These are phyloP conservation scores for Apogon talboti DNA, from an alignment of 2,797 vertebrate genomes.

Conservation along the genomic window DNA sequence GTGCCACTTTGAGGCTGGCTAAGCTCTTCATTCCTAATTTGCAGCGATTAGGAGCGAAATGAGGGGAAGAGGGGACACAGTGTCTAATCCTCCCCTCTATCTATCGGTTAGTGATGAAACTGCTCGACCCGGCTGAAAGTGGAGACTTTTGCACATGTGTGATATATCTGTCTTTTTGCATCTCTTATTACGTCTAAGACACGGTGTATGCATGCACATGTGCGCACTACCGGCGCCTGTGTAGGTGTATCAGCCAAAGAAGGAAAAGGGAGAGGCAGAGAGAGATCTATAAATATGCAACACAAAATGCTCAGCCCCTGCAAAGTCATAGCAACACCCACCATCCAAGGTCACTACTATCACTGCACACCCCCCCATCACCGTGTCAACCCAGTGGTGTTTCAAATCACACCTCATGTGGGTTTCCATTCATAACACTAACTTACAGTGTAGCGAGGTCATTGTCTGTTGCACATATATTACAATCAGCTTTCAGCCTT, in stretches of 20 bases:
- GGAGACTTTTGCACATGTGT: slow-evolving; percentile 25
- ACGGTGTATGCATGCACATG: background rate
- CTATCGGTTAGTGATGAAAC: slow-evolving; percentile 40
- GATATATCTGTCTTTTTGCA: slow-evolving; percentile 17
- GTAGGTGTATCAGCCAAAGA: slow-evolving; percentile 46
- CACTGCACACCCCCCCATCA: slow-evolving; percentile 35
- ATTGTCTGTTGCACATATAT: background rate
- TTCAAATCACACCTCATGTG: slow-evolving; percentile 5
- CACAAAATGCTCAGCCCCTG: slow-evolving; percentile 57
- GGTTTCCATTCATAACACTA: slow-evolving; percentile 19
- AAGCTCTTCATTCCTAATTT: slow-evolving; percentile 77
- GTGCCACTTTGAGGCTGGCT: slow-evolving; percentile 46
- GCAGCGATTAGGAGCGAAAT: slow-evolving; percentile 69
- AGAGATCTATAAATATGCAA: slow-evolving; percentile 72
- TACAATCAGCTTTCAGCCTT: slow-evolving; percentile 5
- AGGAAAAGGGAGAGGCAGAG: slow-evolving; percentile 22
- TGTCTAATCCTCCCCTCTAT: slow-evolving; percentile 59
- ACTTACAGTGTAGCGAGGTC: slow-evolving; percentile 16
- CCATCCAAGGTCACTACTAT: slow-evolving; percentile 57
- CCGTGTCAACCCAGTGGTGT: slow-evolving; percentile 28
- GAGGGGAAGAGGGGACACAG: slow-evolving; percentile 60
- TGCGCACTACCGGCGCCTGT: slow-evolving; percentile 16
- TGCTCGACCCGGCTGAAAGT: slow-evolving; percentile 17
- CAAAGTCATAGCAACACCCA: slow-evolving; percentile 62
- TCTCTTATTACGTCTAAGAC: slow-evolving; percentile 35